These are phyloP conservation scores for Trachops cirrhosus DNA, from an alignment of 2,797 vertebrate genomes.

Conservation along the genomic window DNA sequence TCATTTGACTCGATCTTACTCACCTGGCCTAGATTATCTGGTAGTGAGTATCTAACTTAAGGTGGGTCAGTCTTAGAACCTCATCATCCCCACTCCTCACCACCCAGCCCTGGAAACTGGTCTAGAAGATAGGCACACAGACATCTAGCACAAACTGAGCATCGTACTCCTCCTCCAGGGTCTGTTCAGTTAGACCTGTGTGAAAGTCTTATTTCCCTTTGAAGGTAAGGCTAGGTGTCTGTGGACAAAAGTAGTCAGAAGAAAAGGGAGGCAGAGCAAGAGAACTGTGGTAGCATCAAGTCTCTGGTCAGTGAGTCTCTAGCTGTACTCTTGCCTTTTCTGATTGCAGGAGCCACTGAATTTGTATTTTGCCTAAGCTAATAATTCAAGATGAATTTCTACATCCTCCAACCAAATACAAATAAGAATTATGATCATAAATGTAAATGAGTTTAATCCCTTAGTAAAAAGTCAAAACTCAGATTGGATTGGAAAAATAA, in stretches of 20 bases:
- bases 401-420: background rate
- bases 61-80: background rate
- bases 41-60: background rate
- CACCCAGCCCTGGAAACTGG: background rate
- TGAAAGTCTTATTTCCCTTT: background rate
- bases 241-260: background rate
- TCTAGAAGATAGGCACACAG: background rate
- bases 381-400: slow-evolving; percentile 7
- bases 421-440: background rate
- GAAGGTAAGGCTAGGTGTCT: background rate
- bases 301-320: background rate
- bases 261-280: background rate
- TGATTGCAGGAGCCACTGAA: background rate
- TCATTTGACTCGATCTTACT: background rate
- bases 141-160: background rate
- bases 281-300: background rate
- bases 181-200: background rate
- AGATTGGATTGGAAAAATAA: slow-evolving; percentile 20
- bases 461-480: slow-evolving; percentile 27
- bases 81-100: background rate
- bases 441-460: background rate
- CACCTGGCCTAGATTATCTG: background rate
- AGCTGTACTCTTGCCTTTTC: background rate
- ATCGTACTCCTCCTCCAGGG: background rate
- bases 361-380: slow-evolving; percentile 7